A percentile compares a stretch with the other conserved stretches of the same genome.
Conservation (phyloP, 37 sponge, comb jelly and placozoan genomes). For the Ianthella basta region DNA sequence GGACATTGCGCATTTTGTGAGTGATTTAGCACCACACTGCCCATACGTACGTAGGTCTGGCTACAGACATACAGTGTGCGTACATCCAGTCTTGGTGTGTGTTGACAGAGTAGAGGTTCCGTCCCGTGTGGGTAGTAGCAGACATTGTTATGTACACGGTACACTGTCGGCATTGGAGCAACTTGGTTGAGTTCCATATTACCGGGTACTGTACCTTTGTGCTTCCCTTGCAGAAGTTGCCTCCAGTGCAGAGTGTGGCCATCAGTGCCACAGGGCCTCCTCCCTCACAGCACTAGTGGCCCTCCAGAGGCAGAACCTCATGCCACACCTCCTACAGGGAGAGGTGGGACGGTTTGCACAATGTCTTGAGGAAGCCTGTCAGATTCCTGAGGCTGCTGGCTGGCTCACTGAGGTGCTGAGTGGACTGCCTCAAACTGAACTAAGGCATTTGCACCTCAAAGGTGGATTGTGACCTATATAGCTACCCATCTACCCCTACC, state of each 20-base stretch:
- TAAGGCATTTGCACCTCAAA: no score
- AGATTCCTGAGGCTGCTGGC: background rate
- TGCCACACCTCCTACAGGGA: slow-evolving; percentile 52
- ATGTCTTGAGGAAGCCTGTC: slow-evolving; percentile 29
- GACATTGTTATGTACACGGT: no score
- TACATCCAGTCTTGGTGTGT: no score
- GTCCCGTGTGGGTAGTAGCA: no score
- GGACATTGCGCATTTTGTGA: slow-evolving; percentile 27
- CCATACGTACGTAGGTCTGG: background rate
- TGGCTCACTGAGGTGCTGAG: slow-evolving; percentile 54
- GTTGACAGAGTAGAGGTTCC: no score
- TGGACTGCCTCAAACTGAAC: slow-evolving; percentile 19
- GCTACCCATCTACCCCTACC: background rate
- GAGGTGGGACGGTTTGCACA: slow-evolving; percentile 33
- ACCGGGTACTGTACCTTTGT: background rate
- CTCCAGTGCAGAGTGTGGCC: slow-evolving; percentile 57
- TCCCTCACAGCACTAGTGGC: slow-evolving; percentile 39
- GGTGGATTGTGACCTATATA: no score
- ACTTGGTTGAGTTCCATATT: background rate
- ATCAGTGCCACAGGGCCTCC: slow-evolving; percentile 4
- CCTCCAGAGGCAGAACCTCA: slow-evolving; percentile 46
- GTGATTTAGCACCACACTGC: background rate
- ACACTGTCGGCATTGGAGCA: no score
- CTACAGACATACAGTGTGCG: no score
- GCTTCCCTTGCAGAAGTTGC: slow-evolving; percentile 59